Conservation (phyloP, 2,113 vertebrate species). For the Planiliza haematocheilus region DNA sequence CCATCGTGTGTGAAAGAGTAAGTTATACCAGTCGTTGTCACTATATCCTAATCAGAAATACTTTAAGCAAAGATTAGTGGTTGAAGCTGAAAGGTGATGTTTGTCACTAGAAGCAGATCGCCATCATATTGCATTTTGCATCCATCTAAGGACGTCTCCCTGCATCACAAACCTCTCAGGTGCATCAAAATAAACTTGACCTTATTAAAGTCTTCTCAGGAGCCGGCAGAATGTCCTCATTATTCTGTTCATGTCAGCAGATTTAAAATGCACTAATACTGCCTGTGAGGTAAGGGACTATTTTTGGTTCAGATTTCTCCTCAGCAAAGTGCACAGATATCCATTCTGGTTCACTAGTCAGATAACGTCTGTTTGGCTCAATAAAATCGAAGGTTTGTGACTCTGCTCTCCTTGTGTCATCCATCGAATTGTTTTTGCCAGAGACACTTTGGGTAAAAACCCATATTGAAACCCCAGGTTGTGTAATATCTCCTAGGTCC, state of each 20-base stretch:
- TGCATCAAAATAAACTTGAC: conserved; percentile 45
- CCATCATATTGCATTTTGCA: conserved; percentile 1
- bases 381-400: conserved; percentile 4
- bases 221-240: conserved; percentile 48
- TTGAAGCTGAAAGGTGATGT: neutral
- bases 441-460: conserved; percentile 27
- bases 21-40: too few species aligned
- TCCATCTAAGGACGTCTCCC: conserved; percentile 5
- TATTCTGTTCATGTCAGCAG: conserved; percentile 62
- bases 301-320: conserved; percentile 13
- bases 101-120: neutral
- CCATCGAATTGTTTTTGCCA: conserved; percentile 21
- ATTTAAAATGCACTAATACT: conserved; percentile 40
- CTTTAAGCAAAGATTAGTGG: conserved; percentile 1
- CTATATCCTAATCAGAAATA: too few species aligned
- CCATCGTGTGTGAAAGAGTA: neutral
- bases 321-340: conserved; percentile 7
- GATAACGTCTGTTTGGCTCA: conserved; percentile 11
- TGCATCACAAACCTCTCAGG: conserved; percentile 15
- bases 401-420: neutral
- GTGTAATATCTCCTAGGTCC: conserved; percentile 32
- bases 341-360: conserved; percentile 8
- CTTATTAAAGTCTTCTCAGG: conserved; percentile 39
- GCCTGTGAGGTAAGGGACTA: conserved; percentile 7
- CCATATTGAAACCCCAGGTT: conserved; percentile 23